Base-by-base conservation (phyloP, 2,113 vertebrate genomes). In the Engraulis encrasicolus region DNA sequence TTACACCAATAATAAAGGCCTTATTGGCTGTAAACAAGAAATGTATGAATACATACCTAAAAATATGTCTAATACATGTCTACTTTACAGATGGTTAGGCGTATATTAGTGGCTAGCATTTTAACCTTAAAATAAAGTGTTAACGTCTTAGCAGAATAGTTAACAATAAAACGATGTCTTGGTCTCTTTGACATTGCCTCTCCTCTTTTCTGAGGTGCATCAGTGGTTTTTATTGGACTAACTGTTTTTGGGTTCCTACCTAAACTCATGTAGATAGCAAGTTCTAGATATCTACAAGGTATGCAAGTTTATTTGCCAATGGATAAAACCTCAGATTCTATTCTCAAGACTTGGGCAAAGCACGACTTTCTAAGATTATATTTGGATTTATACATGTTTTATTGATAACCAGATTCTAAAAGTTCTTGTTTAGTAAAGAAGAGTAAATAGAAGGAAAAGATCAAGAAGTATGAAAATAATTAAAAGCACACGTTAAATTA, bases 401-500 rank as follows among this genome's bases (percentile, higher is more conserved):
- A 7, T 74, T 31, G 14, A 23, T 61, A 61, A 7, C 58, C 58
- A 58, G 18, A 6, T 66, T 74, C 34, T 74, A 34, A 12, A 74
- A 74, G 66, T 74, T 36, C 66, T 34, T 87, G 89, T 85, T 80
- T 83, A 50, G 85, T 52, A 5, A 49, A 82, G n/a, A n/a, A n/a
- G n/a, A n/a, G n/a, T n/a, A 89, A 34, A 66, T 83, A 82, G 5
- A 79, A 74, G 23, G 79, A 78, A 52, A 79, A 84, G 81, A 78
- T 83, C 48, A 77, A 82, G 81, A 80, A 66, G 34, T 20, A 87
- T 74, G 81, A 52, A 27, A 50, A 40, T 80, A 83, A 86, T 85
- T 90, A 81, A 90, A 94, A 95, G 93, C 94, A 95, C 94, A 95
- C 89, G 91, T 90, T 36, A 71, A 78, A 78, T 80, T 77, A 82